These are phyloP conservation scores for Bufo bufo DNA, from an alignment of 2,113 vertebrate species.

Conservation along the genomic window DNA sequence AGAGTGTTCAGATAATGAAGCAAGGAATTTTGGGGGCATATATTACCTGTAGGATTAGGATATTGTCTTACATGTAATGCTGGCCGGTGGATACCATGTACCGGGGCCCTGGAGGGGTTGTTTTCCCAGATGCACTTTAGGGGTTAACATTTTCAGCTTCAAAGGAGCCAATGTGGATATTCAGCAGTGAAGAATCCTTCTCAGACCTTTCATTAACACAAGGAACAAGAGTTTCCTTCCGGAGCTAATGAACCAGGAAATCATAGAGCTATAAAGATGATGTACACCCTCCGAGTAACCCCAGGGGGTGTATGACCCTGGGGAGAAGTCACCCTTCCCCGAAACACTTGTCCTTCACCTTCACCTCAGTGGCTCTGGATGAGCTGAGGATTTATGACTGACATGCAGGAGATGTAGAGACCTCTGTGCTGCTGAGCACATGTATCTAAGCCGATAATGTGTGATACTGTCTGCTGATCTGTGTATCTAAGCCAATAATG, in stretches of 20 bases:
- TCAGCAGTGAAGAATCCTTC: not conserved
- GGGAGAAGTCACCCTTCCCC: not conserved
- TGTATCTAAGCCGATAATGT: not conserved
- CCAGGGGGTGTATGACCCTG: constrained; percentile 20
- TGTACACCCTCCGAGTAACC: not conserved
- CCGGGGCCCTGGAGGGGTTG: too few relatives aligned
- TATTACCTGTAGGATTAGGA: not conserved
- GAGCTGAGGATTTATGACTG: not conserved
- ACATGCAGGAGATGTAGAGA: not conserved
- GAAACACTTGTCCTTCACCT: not conserved
- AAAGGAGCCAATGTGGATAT: not conserved
- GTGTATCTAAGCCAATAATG: not conserved
- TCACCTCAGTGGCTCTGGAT: not conserved
- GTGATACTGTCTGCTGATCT: not conserved
- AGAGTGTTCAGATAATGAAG: too few relatives aligned
- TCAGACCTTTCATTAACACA: constrained; percentile 26
- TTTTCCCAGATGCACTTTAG: not conserved
- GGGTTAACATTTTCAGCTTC: not conserved
- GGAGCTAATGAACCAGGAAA: constrained; percentile 42
- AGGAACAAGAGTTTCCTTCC: constrained; percentile 42
- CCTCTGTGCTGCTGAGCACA: not conserved
- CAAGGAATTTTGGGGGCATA: not conserved
- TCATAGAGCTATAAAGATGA: constrained; percentile 53
- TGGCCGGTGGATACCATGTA: too few relatives aligned
- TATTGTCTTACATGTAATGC: too few relatives aligned